Evolutionary conservation across 2,113 vertebrate genomes (phyloP), one percentile per base, ranked within the genome.

Genomic region (Erinaceus europaeus): DNA sequence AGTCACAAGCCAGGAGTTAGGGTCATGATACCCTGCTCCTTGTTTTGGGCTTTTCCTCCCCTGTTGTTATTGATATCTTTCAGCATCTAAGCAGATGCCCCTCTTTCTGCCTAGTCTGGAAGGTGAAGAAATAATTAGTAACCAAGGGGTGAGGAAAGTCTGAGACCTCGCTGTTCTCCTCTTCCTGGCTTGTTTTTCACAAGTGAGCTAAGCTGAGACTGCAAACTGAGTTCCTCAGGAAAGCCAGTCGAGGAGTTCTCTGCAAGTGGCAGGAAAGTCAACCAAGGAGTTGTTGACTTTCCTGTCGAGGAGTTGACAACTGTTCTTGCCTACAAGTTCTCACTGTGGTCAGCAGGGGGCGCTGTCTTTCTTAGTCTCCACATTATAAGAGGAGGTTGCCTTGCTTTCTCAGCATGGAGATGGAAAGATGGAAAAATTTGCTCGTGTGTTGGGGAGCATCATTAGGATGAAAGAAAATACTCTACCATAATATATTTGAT

Each of bases 1-100:
- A 84, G 87, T 77, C 95, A 94, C 80, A 76, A 94, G 90, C 76
- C 89, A 7, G 21, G 55, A 4, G 17, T 17, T 27, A n/a, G 55
- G 53, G 64, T 74, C 36, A 23, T 59, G 65, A 61, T 76, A 61
- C n/a, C n/a, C 55, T 74, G 36, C 23, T 87, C 74, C 84, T 96
- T 76, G 62, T 75, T 71, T 93, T 92, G 55, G 84, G 84, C 29
- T 91, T 84, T 80, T 64, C n/a, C 61, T 69, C 34, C 53, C 71
- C 71, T 89, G 34, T 76, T 32, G 76, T 53, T 62, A 25, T 52
- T 38, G 57, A 21, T 53, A 86, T 81, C 73, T 77, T 86, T 44
- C 44, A 83, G 52, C 83, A 71, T 86, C 50, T 80, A 91, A 90
- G 81, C 84, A 88, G 79, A 92, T 69, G 67, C 55, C 69, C 27